These are phyloP conservation scores for Drosophila ustulata DNA, from an alignment of 2,888 invertebrate species.

Conservation along the genomic window DNA sequence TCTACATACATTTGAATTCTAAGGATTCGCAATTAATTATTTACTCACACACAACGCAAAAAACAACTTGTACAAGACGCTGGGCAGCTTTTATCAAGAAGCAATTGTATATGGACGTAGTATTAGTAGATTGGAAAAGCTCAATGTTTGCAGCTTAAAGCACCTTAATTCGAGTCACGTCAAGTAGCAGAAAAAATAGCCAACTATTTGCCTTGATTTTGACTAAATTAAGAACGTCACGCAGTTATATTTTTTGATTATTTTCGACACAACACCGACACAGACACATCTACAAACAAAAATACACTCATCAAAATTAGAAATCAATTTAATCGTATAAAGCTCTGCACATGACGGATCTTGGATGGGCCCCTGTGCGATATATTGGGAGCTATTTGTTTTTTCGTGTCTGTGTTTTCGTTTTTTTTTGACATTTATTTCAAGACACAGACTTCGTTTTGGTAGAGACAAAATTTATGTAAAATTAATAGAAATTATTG, in stretches of 20 bases:
- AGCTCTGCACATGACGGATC: constrained; percentile 6
- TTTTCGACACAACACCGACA: constrained; percentile 26
- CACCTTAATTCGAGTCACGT: constrained; percentile 1
- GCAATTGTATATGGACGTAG: not conserved
- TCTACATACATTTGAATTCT: constrained; percentile 20
- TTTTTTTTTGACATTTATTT: constrained; percentile 42
- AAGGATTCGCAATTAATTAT: constrained; percentile 8
- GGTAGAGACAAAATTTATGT: constrained; percentile 29
- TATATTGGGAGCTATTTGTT: constrained; percentile 43
- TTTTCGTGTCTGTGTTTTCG: constrained; percentile 63
- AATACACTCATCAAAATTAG: not conserved
- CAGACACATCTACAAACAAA: constrained; percentile 26
- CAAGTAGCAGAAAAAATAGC: constrained; percentile 22
- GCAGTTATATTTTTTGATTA: constrained; percentile 38
- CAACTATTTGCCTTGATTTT: constrained; percentile 14
- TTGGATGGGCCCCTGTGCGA: constrained; percentile 48
- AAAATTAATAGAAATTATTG: constrained; percentile 28
- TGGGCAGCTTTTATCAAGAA: not conserved
- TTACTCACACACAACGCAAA: constrained; percentile 7
- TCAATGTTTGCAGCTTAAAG: constrained; percentile 3
- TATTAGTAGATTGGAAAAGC: constrained; percentile 2
- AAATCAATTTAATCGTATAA: constrained; percentile 7
- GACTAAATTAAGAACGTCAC: constrained; percentile 15
- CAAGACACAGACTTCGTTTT: constrained; percentile 41
- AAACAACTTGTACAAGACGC: not conserved